Percentiles rank a stretch among this genome's conserved stretches.
Evolutionary conservation across 2,113 vertebrate genomes (phyloP).

Genomic region (Channa maculata): DNA sequence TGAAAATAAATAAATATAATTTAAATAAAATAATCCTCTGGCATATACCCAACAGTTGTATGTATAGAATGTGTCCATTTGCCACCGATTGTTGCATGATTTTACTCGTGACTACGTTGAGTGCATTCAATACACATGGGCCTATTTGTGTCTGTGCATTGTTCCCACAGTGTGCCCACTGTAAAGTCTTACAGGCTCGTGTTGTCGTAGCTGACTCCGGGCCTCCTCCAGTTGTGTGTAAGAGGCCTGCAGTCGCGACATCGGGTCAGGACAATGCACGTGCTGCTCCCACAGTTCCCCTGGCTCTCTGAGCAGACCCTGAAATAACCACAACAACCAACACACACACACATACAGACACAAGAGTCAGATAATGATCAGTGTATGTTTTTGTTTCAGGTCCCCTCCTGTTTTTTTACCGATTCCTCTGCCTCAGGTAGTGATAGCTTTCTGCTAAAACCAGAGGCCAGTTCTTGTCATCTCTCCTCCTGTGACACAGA

Average conservation of each 20-base stretch:
- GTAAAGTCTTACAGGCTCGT: conserved; percentile 68
- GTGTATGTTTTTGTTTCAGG: conserved; percentile 34
- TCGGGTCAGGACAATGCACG: conserved; percentile 86
- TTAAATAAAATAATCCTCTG: conserved; percentile 85
- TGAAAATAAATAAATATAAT: conserved; percentile 60
- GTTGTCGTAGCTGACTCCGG: conserved; percentile 74
- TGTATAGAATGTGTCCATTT: conserved; percentile 49
- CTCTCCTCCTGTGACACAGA: conserved; percentile 36
- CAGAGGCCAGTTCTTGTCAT: conserved; percentile 52
- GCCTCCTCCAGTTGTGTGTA: conserved; percentile 78
- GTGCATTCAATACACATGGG: background rate
- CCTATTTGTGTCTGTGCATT: background rate
- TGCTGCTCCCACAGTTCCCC: conserved; percentile 85
- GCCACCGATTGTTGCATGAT: conserved; percentile 27
- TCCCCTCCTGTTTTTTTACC: conserved; percentile 27
- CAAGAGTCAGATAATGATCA: conserved; percentile 53
- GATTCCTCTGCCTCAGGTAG: conserved; percentile 60
- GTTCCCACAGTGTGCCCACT: conserved; percentile 82
- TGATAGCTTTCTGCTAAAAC: conserved; percentile 57
- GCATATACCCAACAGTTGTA: conserved; percentile 72
- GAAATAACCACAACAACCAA: conserved; percentile 55
- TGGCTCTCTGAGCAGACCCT: conserved; percentile 87
- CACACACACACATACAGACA: conserved; percentile 31
- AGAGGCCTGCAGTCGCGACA: conserved; percentile 83
- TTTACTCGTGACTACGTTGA: conserved; percentile 1